Conservation (phyloP, 2,797 vertebrate species). For the Cirrhinus molitorella region DNA sequence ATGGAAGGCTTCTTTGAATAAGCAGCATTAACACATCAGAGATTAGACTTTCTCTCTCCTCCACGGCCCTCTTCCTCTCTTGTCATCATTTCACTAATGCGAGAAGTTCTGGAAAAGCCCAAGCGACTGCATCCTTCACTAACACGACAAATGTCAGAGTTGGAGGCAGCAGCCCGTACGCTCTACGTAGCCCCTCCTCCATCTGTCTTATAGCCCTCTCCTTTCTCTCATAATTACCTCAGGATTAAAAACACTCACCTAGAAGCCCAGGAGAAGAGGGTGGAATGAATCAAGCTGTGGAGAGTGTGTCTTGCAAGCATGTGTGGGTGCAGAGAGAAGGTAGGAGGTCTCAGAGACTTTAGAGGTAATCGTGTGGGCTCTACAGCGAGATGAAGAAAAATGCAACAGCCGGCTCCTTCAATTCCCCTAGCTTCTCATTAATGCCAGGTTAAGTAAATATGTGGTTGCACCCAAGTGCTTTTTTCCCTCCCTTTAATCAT, state of each 20-base stretch:
- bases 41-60: slow-evolving; percentile 52
- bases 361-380: slow-evolving; percentile 65
- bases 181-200: slow-evolving; percentile 36
- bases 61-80: slow-evolving; percentile 43
- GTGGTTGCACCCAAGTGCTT: slow-evolving; percentile 79
- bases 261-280: slow-evolving; percentile 67
- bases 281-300: slow-evolving; percentile 66
- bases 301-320: slow-evolving; percentile 61
- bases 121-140: slow-evolving; percentile 59
- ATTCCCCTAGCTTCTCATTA: slow-evolving; percentile 88
- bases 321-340: slow-evolving; percentile 60
- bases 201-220: not conserved
- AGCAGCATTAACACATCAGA: slow-evolving; percentile 64
- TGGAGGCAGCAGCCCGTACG: slow-evolving; percentile 53
- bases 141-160: slow-evolving; percentile 58
- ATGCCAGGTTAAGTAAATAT: slow-evolving; percentile 87
- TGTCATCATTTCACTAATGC: slow-evolving; percentile 62
- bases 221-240: slow-evolving; percentile 43
- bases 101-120: slow-evolving; percentile 62
- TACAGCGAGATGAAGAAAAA: slow-evolving; percentile 67
- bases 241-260: slow-evolving; percentile 70
- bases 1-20: slow-evolving; percentile 67
- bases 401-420: slow-evolving; percentile 72
- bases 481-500: slow-evolving; percentile 66
- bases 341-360: slow-evolving; percentile 55